These are phyloP conservation scores for Chlamydotis undulata DNA, from an alignment of 2,113 vertebrate genomes.

Conservation along the genomic window DNA sequence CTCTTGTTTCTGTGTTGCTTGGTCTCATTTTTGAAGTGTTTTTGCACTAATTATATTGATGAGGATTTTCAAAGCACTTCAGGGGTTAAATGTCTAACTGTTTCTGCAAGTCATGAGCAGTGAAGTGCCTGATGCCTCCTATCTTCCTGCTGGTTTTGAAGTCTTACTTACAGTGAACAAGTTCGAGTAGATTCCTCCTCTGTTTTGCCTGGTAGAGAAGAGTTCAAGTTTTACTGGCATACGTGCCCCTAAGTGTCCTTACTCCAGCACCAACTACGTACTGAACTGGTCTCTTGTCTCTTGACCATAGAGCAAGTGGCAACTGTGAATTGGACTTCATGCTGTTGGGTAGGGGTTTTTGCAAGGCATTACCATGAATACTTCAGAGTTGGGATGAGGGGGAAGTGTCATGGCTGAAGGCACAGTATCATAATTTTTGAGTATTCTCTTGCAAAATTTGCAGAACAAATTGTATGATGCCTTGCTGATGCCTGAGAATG, in stretches of 20 bases:
- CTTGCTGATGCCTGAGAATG: neutral
- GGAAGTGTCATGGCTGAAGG: neutral
- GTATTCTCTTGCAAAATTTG: neutral
- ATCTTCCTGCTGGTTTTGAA: neutral
- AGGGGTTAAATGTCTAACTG: neutral
- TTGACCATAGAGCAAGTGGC: neutral
- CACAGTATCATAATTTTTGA: neutral
- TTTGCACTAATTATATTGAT: neutral
- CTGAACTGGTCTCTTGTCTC: neutral
- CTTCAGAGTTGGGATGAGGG: neutral
- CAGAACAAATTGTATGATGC: neutral
- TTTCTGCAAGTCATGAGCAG: neutral
- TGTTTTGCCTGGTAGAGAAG: neutral
- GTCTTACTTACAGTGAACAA: neutral
- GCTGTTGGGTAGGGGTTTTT: neutral
- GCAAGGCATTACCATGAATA: neutral
- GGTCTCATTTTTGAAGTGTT: neutral
- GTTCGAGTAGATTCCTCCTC: neutral
- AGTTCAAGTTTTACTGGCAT: neutral
- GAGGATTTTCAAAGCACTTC: neutral
- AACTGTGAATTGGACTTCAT: neutral
- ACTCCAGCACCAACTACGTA: neutral
- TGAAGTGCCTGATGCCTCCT: neutral
- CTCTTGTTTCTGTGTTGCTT: neutral
- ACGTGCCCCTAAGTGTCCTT: neutral